These are phyloP conservation scores for Plusia festucae DNA, from an alignment of 2,888 invertebrate genomes.

Conservation along the genomic window DNA sequence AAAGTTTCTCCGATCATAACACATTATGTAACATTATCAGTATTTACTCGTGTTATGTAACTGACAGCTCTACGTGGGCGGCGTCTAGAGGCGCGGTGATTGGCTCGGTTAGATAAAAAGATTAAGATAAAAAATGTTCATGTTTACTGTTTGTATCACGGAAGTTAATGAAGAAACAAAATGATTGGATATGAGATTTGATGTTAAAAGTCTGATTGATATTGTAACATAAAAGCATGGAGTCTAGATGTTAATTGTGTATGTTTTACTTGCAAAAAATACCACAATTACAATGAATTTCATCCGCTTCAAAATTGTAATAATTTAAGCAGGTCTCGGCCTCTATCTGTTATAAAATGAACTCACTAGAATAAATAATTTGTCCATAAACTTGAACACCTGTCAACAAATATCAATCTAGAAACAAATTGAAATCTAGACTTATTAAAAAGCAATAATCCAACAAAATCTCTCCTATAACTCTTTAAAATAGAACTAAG, in stretches of 20 bases:
- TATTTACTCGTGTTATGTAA: constrained; percentile 29
- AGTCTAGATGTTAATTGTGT: too few relatives aligned
- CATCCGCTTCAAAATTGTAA: neutral
- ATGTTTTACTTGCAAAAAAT: too few relatives aligned
- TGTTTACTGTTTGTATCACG: neutral
- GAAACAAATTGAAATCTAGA: neutral
- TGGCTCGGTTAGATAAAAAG: constrained; percentile 28
- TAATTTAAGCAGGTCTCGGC: neutral
- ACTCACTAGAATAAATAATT: neutral
- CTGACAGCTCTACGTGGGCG: constrained; percentile 48
- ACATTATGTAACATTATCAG: constrained; percentile 14
- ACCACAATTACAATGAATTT: too few relatives aligned
- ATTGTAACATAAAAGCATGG: too few relatives aligned
- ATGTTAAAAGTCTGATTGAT: neutral
- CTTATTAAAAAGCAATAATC: constrained; percentile 25
- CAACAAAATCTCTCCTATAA: constrained; percentile 7
- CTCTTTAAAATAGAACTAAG: constrained; percentile 5
- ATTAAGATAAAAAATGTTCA: neutral
- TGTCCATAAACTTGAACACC: too few relatives aligned
- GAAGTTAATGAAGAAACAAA: neutral
- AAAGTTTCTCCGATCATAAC: constrained; percentile 19
- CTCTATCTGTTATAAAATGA: neutral
- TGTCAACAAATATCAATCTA: neutral
- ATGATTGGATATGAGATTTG: neutral
- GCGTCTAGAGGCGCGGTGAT: constrained; percentile 26